A percentile compares a stretch with the other conserved stretches of the same genome.
Conservation (phyloP, 2,888 invertebrate genomes). For the Pristionchus arcanus region DNA sequence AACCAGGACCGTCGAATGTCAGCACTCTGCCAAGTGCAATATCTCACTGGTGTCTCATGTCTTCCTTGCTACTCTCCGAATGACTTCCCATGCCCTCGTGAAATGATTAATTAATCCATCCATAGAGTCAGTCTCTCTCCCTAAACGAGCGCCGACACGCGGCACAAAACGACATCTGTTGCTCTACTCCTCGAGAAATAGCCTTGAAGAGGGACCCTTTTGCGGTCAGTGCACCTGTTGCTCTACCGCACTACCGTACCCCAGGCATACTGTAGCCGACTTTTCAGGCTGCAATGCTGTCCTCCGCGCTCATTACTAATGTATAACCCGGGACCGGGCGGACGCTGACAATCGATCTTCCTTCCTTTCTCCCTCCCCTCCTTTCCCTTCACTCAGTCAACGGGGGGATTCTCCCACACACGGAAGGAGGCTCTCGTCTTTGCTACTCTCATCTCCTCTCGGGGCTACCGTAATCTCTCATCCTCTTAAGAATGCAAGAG, state of each 20-base stretch:
- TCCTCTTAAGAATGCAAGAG: not conserved
- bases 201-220: not conserved
- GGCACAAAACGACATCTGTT: constrained; percentile 43
- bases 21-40: not conserved
- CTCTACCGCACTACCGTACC: not conserved
- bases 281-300: not conserved
- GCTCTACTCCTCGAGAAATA: not conserved
- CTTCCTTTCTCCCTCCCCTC: constrained; percentile 19
- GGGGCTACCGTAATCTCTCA: not conserved
- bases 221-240: constrained; percentile 1
- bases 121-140: not conserved
- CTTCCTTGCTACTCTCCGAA: not conserved
- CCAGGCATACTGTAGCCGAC: not conserved
- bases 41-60: not conserved
- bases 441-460: not conserved
- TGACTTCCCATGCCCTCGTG: not conserved
- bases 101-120: constrained; percentile 46
- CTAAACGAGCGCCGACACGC: constrained; percentile 22
- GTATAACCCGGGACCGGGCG: constrained; percentile 36
- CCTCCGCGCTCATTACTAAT: constrained; percentile 53
- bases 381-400: not conserved
- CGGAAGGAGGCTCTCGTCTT: not conserved
- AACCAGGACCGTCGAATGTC: not conserved
- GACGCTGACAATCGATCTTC: constrained; percentile 49
- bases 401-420: not conserved